Base-by-base conservation (phyloP, 2,888 invertebrate species). In the Sinohyriopsis cumingii region DNA sequence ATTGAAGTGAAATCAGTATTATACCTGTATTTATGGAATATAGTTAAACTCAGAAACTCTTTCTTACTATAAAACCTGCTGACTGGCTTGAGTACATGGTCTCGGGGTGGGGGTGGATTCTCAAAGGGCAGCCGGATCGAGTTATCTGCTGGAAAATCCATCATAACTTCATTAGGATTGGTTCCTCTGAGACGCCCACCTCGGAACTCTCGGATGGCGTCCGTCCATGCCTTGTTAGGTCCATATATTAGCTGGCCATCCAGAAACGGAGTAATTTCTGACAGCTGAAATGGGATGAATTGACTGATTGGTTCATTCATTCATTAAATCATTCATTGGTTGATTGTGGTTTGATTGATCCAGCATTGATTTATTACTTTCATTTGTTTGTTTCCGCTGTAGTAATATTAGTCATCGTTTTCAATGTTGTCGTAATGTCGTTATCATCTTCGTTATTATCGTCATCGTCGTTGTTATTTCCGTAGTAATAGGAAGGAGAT, bases 181-280 rank as follows among this genome's bases (percentile, higher is more conserved):
- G 77, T 76, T 20, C 72, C 78, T 19, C 90, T 91, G 19, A 92
- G 75, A 1, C 87, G 88, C n/a, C 92, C 92, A 77, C 91, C 90
- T 25, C 85, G 78, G 72, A 91, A 90, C 4, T 90, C 90, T 65
- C 93, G 84, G 56, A 93, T 87, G 53, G 91, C 90, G 85, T 93
- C 92, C 2, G 92, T 90, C 92, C 93, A 93, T 59, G 92, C 91
- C 82, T 92, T 92, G 15, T 92, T 91, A 0, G 91, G 91, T 1
- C 93, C 93, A 84, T 93, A 93, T 71, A 92, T 90, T n/a, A 93
- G 88, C 19, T 92, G 92, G 3, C 93, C 93, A 83, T 93, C 93
- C 61, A 93, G 86, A 86, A 91, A 93, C 0, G 93, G 92, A 9
- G 93, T 93, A 68, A 93, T 92, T 87, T 92, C 92, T 83, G 93